phyloP scores from a whole-genome alignment of 2,888 invertebrate species.

The Synergus gifuensis region DNA sequence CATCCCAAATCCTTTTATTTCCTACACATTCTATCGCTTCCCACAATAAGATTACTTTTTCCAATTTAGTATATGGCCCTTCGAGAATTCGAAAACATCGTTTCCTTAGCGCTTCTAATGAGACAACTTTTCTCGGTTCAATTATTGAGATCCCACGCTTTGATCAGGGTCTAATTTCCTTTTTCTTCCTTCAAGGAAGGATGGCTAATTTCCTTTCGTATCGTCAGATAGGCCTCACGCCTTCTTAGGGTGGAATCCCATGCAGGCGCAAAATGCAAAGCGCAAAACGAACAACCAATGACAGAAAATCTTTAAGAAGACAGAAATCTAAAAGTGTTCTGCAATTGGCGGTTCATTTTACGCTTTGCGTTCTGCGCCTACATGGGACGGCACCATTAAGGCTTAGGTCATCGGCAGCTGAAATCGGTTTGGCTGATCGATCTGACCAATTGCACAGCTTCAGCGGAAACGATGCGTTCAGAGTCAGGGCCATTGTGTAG shows the following conservation, averaged over 20 bases:
- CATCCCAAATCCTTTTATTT: conserved; percentile 44
- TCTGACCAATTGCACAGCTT: conserved; percentile 48
- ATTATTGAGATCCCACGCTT: neutral
- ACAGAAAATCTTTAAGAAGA: too few relatives aligned
- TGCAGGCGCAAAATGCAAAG: too few relatives aligned
- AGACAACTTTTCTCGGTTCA: neutral
- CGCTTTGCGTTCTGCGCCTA: too few relatives aligned
- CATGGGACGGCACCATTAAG: too few relatives aligned
- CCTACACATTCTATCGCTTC: conserved; percentile 49
- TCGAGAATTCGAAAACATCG: neutral
- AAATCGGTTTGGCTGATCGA: conserved; percentile 51
- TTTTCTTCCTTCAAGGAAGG: neutral
- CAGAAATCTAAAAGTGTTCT: too few relatives aligned
- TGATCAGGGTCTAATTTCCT: neutral
- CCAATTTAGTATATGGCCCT: neutral
- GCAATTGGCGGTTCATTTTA: too few relatives aligned
- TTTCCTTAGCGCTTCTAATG: neutral
- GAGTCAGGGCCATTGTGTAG: conserved; percentile 55
- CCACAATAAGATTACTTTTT: neutral
- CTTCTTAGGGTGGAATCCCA: too few relatives aligned
- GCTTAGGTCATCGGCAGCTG: conserved; percentile 25
- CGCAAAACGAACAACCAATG: too few relatives aligned
- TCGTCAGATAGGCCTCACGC: conserved; percentile 9
- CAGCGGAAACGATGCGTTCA: conserved; percentile 50
- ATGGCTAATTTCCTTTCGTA: conserved; percentile 38